Conservation (phyloP, 2,113 vertebrate species). For the Sterna hirundo region DNA sequence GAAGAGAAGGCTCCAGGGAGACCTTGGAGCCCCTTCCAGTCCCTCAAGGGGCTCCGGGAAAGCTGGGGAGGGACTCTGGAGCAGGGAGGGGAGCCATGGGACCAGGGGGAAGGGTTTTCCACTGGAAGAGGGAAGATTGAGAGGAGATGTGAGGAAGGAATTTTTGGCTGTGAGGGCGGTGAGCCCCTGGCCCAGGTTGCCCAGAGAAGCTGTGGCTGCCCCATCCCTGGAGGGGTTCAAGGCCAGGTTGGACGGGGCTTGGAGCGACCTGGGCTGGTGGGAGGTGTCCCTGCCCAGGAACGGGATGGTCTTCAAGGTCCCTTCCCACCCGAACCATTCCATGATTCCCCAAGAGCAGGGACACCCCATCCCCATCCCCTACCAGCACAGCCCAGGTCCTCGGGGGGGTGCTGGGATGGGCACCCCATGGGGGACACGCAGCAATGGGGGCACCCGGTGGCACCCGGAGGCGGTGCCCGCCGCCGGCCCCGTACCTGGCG, state of each 20-base stretch:
- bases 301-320: too few species aligned
- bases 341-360: too few species aligned
- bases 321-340: too few species aligned
- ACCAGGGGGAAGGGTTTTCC: background rate
- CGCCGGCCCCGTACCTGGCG: conserved; percentile 77
- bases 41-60: background rate
- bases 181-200: background rate
- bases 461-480: too few species aligned
- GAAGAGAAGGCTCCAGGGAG: background rate
- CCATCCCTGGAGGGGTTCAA: background rate
- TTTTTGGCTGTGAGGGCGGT: too few species aligned
- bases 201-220: background rate
- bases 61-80: background rate
- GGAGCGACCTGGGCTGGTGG: background rate
- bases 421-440: accelerated
- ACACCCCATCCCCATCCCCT: background rate
- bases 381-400: background rate
- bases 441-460: too few species aligned
- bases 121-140: background rate
- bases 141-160: background rate
- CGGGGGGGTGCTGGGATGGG: accelerated
- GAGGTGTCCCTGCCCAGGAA: too few species aligned
- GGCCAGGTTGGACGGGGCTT: background rate
- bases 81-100: background rate
- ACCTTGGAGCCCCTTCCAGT: background rate